A percentile compares a stretch with the other conserved stretches of the same genome.
Evolutionary conservation across 2,888 invertebrate genomes (phyloP).

Genomic region (Anarsia innoxiella): DNA sequence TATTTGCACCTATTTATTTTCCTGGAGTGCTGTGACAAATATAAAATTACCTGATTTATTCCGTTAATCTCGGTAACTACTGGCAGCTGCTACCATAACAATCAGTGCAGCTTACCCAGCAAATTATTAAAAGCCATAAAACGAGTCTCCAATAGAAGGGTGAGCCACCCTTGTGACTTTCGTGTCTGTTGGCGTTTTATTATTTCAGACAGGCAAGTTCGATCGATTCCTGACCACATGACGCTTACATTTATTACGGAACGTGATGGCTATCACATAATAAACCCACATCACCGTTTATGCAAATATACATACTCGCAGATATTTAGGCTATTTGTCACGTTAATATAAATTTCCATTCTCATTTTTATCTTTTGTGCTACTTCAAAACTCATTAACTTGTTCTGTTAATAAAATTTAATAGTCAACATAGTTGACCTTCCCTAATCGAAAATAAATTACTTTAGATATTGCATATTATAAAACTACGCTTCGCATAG

Average conservation of each 20-base stretch:
- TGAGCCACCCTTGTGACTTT: conserved; percentile 64
- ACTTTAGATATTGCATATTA: too few species aligned
- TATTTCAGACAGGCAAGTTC: conserved; percentile 55
- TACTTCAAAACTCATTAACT: too few species aligned
- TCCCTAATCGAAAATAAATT: too few species aligned
- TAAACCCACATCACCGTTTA: conserved; percentile 3
- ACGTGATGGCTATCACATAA: conserved; percentile 4
- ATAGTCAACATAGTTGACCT: too few species aligned
- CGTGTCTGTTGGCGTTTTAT: conserved; percentile 62
- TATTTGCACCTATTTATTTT: too few species aligned
- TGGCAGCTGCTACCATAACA: conserved; percentile 64
- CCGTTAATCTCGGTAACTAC: conserved; percentile 52
- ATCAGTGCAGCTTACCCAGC: conserved; percentile 69
- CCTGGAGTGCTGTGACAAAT: too few species aligned
- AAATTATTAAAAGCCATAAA: conserved; percentile 74
- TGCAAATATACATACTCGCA: too few species aligned
- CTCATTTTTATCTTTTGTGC: too few species aligned
- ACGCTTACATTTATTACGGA: conserved; percentile 16
- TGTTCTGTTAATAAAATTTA: too few species aligned
- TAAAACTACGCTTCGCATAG: too few species aligned
- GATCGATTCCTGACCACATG: conserved; percentile 40
- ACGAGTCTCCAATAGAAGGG: conserved; percentile 65
- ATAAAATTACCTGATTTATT: conserved; percentile 45
- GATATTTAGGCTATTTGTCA: too few species aligned
- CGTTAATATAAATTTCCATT: too few species aligned